phyloP scores from a whole-genome alignment of 2,797 vertebrate species.

The Tympanoctomys barrerae region DNA sequence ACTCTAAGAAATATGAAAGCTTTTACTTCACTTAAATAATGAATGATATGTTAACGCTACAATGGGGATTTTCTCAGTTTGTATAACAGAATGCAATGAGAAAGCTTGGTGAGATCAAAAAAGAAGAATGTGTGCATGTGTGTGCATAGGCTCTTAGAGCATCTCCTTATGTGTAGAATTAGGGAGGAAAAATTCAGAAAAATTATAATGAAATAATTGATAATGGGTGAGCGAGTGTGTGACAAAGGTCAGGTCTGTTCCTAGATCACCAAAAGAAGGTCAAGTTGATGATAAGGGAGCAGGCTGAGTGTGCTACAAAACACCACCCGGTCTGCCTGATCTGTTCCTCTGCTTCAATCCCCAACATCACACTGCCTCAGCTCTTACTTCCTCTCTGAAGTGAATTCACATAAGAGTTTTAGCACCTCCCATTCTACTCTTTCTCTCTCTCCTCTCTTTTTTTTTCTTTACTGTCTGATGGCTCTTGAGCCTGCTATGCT shows the following conservation, averaged over 20 bases:
- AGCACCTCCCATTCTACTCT: constrained; percentile 69
- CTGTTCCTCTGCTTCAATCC: constrained; percentile 22
- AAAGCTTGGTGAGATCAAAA: not conserved
- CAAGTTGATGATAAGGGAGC: constrained; percentile 15
- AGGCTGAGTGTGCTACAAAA: not conserved
- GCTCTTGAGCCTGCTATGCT: constrained; percentile 82
- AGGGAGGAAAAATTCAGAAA: not conserved
- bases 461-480: constrained; percentile 74
- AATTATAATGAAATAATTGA: constrained; percentile 36
- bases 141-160: not conserved
- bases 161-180: not conserved
- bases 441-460: not conserved
- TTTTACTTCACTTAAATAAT: constrained; percentile 12
- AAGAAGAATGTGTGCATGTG: not conserved
- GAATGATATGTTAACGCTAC: not conserved
- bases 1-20: not conserved
- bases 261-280: constrained; percentile 29
- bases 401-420: constrained; percentile 72
- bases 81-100: not conserved
- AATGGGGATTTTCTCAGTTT: not conserved
- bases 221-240: not conserved
- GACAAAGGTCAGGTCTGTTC: not conserved
- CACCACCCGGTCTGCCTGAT: not conserved
- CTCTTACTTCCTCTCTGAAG: constrained; percentile 73
- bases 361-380: constrained; percentile 40